These are phyloP conservation scores for Malurus alboscapulatus DNA, from an alignment of 2,113 vertebrate genomes.

Conservation along the genomic window DNA sequence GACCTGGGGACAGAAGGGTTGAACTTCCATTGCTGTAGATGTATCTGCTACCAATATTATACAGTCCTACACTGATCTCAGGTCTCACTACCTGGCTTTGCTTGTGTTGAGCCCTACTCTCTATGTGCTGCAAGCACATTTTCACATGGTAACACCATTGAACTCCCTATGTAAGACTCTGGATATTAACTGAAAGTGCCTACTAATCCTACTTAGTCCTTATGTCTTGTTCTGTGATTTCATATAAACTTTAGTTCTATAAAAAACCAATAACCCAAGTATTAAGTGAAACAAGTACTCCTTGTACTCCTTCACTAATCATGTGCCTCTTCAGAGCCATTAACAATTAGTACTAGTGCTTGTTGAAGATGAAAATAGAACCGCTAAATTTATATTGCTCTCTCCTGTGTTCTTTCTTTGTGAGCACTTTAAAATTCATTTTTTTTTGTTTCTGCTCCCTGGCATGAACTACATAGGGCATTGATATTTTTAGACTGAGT, in stretches of 20 bases:
- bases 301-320: background rate
- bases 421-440: background rate
- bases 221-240: background rate
- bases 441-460: background rate
- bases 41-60: background rate
- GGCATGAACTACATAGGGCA: background rate
- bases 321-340: background rate
- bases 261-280: background rate
- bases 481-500: background rate
- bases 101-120: background rate
- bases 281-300: background rate
- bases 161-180: background rate
- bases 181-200: background rate
- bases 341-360: background rate
- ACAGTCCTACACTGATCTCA: background rate
- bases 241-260: background rate
- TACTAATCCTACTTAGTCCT: background rate
- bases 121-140: background rate
- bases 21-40: background rate
- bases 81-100: background rate
- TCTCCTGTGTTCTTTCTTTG: background rate
- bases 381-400: background rate
- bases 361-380: background rate
- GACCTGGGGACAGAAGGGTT: background rate
- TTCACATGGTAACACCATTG: background rate